These are phyloP conservation scores for Furcifer pardalis DNA, from an alignment of 2,797 vertebrate species.

Conservation along the genomic window DNA sequence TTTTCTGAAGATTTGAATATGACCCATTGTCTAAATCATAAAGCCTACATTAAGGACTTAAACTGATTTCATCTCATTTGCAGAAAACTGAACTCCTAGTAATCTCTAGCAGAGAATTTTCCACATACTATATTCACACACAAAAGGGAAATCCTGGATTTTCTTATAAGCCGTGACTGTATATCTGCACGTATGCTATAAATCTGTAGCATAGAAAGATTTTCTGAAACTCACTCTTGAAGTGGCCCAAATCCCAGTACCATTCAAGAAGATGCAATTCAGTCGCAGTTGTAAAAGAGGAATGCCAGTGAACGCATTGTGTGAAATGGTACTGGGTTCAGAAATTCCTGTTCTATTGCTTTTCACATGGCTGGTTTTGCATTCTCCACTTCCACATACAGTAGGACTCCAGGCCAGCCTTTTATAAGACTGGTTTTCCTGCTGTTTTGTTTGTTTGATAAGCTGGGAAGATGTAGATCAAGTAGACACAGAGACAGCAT, in stretches of 20 bases:
- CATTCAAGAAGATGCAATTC: neutral
- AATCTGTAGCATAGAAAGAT: neutral
- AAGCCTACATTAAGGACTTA: neutral
- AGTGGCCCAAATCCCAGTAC: neutral
- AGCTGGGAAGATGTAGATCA: neutral
- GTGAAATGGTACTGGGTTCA: neutral
- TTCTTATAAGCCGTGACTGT: neutral
- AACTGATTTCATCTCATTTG: neutral
- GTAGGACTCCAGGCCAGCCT: neutral
- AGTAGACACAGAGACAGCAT: neutral
- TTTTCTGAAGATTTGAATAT: neutral
- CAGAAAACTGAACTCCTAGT: neutral
- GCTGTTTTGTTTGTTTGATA: neutral
- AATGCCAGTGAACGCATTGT: neutral
- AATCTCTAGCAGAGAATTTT: neutral
- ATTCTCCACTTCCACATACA: neutral
- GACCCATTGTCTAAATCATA: neutral
- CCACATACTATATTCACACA: neutral
- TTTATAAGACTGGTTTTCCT: neutral
- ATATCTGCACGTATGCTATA: neutral
- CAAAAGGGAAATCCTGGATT: neutral
- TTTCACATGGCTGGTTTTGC: neutral
- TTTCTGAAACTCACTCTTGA: neutral
- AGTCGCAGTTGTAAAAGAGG: neutral
- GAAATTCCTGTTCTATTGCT: neutral